phyloP scores from a whole-genome alignment of 2,113 vertebrate species.

The Pungitius pungitius region DNA sequence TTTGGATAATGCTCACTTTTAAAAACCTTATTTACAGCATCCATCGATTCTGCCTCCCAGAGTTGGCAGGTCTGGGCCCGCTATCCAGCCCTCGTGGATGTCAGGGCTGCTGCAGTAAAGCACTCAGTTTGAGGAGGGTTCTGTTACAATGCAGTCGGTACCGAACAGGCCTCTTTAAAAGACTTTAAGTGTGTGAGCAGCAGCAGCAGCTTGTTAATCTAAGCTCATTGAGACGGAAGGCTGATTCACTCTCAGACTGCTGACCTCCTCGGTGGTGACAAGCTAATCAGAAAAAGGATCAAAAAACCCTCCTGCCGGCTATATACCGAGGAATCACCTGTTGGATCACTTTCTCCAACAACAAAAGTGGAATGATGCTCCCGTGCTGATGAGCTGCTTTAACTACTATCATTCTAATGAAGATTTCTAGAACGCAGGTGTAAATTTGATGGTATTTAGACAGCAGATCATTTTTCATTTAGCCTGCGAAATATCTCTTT shows the following conservation, averaged over 20 bases:
- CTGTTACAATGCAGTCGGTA: constrained; percentile 61
- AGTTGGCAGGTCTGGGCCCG: constrained; percentile 60
- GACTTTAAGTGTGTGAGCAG: constrained; percentile 48
- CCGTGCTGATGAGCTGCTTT: background rate
- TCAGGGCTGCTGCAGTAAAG: constrained; percentile 57
- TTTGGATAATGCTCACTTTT: constrained; percentile 70
- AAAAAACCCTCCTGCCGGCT: background rate
- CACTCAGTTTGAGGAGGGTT: constrained; percentile 64
- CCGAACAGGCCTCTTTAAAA: constrained; percentile 43
- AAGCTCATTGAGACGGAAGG: constrained; percentile 45
- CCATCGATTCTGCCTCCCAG: constrained; percentile 73
- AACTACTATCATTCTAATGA: background rate
- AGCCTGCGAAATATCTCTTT: background rate
- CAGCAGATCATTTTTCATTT: constrained; percentile 12
- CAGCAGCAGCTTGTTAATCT: constrained; percentile 55
- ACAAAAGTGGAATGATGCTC: constrained; percentile 19
- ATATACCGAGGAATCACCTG: constrained; percentile 7
- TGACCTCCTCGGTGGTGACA: constrained; percentile 33
- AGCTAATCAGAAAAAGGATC: constrained; percentile 32
- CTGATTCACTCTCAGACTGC: constrained; percentile 34
- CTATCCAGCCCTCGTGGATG: constrained; percentile 54
- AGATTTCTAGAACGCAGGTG: background rate
- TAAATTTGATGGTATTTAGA: constrained; percentile 4
- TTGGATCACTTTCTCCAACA: background rate
- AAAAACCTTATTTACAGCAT: constrained; percentile 77